phyloP scores from a whole-genome alignment of 2,888 invertebrate genomes.

The Dermolepida albohirtum region DNA sequence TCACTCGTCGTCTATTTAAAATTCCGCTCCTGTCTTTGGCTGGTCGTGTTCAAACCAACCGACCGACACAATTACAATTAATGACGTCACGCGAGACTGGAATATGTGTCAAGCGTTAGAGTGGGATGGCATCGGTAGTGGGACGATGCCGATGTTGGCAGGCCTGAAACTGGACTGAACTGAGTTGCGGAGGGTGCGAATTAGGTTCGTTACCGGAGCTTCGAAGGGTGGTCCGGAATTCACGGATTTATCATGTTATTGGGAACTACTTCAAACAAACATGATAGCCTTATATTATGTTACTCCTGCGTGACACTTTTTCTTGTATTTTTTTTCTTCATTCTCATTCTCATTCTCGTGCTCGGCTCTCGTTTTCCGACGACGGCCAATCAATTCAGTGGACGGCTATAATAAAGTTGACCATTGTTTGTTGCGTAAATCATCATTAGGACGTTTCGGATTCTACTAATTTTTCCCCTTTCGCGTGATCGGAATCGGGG shows the following conservation, averaged over 20 bases:
- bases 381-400: constrained; percentile 41
- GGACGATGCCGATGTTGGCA: constrained; percentile 10
- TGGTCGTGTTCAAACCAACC: constrained; percentile 26
- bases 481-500: neutral
- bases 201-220: constrained; percentile 54
- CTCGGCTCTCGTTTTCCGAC: too few relatives aligned
- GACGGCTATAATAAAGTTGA: constrained; percentile 36
- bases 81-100: constrained; percentile 52
- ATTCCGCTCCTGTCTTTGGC: constrained; percentile 9
- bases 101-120: constrained; percentile 54
- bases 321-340: neutral
- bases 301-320: constrained; percentile 39
- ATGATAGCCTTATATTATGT: constrained; percentile 53
- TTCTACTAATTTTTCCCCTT: too few relatives aligned
- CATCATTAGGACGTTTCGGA: constrained; percentile 29
- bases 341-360: too few relatives aligned
- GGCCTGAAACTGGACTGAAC: constrained; percentile 1
- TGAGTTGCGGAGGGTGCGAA: constrained; percentile 49
- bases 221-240: constrained; percentile 40
- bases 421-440: constrained; percentile 42
- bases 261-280: constrained; percentile 54
- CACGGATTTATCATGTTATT: constrained; percentile 54
- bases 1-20: neutral
- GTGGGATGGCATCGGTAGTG: constrained; percentile 39
- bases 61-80: constrained; percentile 55